Evolutionary conservation across 2,888 invertebrate species (phyloP).

Genomic region (Pyrgus malvae): DNA sequence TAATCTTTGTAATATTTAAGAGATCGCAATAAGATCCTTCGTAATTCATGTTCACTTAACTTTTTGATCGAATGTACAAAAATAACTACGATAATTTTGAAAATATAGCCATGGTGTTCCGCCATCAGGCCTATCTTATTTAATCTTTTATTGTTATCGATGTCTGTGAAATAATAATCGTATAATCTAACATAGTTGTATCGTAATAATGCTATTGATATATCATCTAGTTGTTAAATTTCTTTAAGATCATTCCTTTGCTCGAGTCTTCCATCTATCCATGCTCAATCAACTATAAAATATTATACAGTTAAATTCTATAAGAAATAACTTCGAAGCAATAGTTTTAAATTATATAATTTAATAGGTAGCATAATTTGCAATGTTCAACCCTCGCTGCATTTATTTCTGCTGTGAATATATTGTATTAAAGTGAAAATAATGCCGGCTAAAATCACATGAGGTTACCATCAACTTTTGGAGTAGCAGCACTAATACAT

Average conservation of each 20-base stretch:
- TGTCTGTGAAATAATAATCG: constrained; percentile 11
- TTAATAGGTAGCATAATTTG: too few species aligned
- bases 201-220: constrained; percentile 20
- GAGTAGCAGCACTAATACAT: too few species aligned
- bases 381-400: too few species aligned
- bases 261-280: constrained; percentile 68
- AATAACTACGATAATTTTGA: not conserved
- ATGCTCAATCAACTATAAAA: constrained; percentile 49
- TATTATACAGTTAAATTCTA: constrained; percentile 26
- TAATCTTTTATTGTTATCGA: constrained; percentile 9
- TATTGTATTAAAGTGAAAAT: too few species aligned
- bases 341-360: not conserved
- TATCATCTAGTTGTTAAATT: constrained; percentile 22
- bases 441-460: too few species aligned
- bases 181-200: constrained; percentile 19
- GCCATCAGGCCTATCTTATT: constrained; percentile 6
- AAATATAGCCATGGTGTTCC: not conserved
- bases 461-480: too few species aligned
- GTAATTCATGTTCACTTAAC: constrained; percentile 1
- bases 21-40: not conserved
- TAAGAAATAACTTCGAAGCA: constrained; percentile 22
- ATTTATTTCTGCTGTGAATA: too few species aligned
- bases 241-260: constrained; percentile 36
- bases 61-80: constrained; percentile 6
- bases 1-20: not conserved